These are phyloP conservation scores for Pavo muticus DNA, from an alignment of 2,113 vertebrate genomes.

Conservation along the genomic window DNA sequence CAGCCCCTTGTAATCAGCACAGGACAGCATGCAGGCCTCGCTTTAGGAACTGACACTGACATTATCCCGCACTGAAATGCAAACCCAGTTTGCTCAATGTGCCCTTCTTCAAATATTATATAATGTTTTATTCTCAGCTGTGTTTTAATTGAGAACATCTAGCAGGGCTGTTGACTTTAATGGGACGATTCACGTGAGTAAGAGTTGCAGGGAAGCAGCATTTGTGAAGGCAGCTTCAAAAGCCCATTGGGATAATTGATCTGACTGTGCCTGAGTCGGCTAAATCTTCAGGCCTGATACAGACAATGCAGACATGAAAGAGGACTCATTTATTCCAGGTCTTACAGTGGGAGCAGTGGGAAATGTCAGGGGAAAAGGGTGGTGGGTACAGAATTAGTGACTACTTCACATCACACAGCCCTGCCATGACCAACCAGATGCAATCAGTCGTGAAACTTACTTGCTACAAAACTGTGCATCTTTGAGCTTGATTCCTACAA, in stretches of 20 bases:
- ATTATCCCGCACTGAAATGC: background rate
- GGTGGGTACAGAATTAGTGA: background rate
- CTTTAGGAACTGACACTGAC: background rate
- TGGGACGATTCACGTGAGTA: background rate
- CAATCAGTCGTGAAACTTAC: background rate
- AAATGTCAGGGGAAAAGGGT: background rate
- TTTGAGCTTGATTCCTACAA: background rate
- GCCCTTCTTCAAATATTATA: background rate
- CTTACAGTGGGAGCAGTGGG: background rate
- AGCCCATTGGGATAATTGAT: conserved; percentile 30
- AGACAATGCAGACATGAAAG: background rate
- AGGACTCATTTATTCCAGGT: background rate
- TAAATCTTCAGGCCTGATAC: background rate
- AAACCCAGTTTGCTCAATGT: background rate
- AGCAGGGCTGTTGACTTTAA: conserved; percentile 1
- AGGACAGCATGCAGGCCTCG: background rate
- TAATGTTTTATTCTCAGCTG: background rate
- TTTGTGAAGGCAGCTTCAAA: background rate
- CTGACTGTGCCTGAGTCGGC: background rate
- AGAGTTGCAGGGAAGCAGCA: background rate
- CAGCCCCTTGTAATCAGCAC: background rate
- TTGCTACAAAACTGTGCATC: accelerated
- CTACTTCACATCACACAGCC: background rate
- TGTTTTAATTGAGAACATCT: conserved; percentile 17
- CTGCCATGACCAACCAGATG: background rate